phyloP scores from a whole-genome alignment of 2,113 vertebrate species.

The Struthio camelus region DNA sequence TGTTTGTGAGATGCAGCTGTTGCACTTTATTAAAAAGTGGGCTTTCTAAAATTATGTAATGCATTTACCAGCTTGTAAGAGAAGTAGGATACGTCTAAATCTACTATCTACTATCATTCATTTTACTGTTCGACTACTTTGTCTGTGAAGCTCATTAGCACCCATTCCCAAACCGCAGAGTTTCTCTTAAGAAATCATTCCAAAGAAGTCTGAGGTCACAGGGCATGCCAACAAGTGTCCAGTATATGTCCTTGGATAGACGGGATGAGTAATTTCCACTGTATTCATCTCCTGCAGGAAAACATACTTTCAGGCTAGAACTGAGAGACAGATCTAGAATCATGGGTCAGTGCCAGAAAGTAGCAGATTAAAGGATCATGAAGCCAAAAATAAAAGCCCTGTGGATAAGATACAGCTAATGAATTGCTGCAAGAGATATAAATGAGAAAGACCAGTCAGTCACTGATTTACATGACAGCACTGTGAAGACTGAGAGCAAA shows the following conservation, averaged over 20 bases:
- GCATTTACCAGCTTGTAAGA: background rate
- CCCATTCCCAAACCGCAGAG: background rate
- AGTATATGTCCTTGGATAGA: background rate
- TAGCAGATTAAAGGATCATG: background rate
- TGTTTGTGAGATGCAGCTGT: background rate
- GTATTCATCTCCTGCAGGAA: background rate
- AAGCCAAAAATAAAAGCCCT: conserved; percentile 28
- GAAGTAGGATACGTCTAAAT: background rate
- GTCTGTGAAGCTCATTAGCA: background rate
- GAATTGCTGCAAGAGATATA: background rate
- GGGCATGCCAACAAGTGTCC: background rate
- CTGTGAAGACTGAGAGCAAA: background rate
- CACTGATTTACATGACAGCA: background rate
- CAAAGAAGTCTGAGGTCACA: background rate
- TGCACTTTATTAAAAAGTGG: background rate
- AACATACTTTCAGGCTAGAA: conserved; percentile 32
- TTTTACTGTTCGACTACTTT: background rate
- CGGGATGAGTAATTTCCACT: background rate
- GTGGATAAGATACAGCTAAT: conserved; percentile 22
- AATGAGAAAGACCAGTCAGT: background rate
- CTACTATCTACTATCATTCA: background rate
- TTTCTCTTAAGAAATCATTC: background rate
- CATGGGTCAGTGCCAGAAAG: conserved; percentile 8
- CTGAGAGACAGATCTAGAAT: background rate
- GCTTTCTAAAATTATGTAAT: background rate